Base-by-base conservation (phyloP, 2,888 invertebrate genomes). In the Balanococcus diminutus region DNA sequence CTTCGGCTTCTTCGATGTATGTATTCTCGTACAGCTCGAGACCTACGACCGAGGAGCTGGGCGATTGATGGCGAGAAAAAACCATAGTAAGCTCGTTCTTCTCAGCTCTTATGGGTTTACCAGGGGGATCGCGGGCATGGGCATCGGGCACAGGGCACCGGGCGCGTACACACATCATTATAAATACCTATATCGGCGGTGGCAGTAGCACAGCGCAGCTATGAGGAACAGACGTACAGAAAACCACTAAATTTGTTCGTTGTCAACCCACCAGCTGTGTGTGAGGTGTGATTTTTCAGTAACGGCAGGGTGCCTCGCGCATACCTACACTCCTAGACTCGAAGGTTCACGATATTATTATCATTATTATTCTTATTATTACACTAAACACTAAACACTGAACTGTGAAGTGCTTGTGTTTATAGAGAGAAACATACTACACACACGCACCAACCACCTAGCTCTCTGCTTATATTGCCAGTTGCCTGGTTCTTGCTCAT, bases 211-310 rank as follows among this genome's bases (percentile, higher is more conserved):
- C 36, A 42, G 42, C 42, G 11, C 72, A 72, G 67, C 84, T 39
- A 39, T 39, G 32, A 28, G 16, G 42, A 42, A 39, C 22, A 82
- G 81, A 82, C 81, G 46, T 42, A 42, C 42, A 84, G 67, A 84
- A 83, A 84, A 84, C 84, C 84, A 84, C 84, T 84, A 84, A 84
- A 84, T 84, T 84, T 84, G 84, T 84, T 72, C 84, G 84, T 84
- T 84, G 84, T 84, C 84, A 84, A 84, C 84, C 84, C 84, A 84
- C 84, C 84, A 84, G 84, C 84, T 84, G 84, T 84, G 84, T 84
- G 84, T 84, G 84, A 84, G 84, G 84, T 84, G 84, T 84, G 84
- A 84, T 84, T 84, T 84, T 84, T 84, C 72, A 84, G 28, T 36
- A 67, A 72, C 84, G 36, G 84, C 72, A 72, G 84, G 84, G 84